Percentiles rank a stretch among this genome's conserved stretches.
Evolutionary conservation across 2,113 vertebrate species (phyloP).

Genomic region (Turdus rufiventris): DNA sequence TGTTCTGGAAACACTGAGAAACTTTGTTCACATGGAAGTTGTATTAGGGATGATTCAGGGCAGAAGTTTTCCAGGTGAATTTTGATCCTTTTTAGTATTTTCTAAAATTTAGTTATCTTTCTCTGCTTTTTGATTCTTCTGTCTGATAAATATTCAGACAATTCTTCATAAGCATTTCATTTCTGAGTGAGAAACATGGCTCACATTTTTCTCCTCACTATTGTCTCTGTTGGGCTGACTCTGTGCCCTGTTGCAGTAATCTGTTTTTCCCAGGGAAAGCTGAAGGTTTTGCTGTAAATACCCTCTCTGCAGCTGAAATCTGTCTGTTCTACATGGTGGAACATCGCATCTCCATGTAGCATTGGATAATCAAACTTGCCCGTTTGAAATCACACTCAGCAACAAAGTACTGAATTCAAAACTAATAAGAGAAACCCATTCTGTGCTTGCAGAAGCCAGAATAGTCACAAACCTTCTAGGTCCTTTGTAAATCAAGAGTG

Average conservation of each 20-base stretch:
- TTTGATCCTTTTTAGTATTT: neutral
- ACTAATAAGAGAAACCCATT: neutral
- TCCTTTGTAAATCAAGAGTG: neutral
- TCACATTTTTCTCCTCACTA: neutral
- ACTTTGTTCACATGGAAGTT: neutral
- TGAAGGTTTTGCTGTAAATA: neutral
- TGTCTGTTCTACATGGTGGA: neutral
- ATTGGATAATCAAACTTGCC: neutral
- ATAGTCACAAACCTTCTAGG: neutral
- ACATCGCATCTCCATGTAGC: neutral
- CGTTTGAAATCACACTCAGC: neutral
- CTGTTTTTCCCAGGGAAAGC: neutral
- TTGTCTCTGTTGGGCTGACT: neutral
- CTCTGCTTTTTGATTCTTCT: neutral
- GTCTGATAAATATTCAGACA: neutral
- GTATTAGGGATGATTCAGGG: neutral
- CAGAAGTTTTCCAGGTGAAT: neutral
- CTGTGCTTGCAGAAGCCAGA: neutral
- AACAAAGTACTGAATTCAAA: neutral
- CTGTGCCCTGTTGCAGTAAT: neutral
- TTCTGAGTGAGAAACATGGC: neutral
- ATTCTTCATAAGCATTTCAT: neutral
- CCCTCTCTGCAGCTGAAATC: neutral
- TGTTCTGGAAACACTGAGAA: neutral
- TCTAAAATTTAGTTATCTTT: neutral